Percentiles rank a stretch among this genome's conserved stretches.
These are phyloP conservation scores for Lobophora halterata DNA, from an alignment of 2,888 invertebrate species.

Conservation along the genomic window DNA sequence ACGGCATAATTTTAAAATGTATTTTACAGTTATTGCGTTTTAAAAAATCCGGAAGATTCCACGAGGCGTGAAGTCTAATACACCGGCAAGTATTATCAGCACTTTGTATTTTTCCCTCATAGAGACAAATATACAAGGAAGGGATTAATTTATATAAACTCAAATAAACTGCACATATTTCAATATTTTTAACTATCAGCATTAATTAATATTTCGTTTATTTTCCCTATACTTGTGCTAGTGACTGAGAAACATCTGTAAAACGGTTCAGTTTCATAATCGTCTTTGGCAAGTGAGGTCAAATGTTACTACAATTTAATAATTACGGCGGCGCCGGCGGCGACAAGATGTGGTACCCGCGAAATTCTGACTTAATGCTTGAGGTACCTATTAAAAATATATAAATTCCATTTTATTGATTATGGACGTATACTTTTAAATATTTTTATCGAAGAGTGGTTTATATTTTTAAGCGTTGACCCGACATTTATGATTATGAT, in stretches of 20 bases:
- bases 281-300: conserved; percentile 22
- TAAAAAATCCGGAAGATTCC: background rate
- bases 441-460: too few relatives aligned
- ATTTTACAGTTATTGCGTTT: background rate
- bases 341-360: conserved; percentile 46
- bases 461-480: too few relatives aligned
- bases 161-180: conserved; percentile 33
- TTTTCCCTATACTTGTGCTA: conserved; percentile 45
- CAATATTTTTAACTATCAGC: conserved; percentile 33
- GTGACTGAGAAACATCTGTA: conserved; percentile 27
- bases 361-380: conserved; percentile 39
- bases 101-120: conserved; percentile 42
- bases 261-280: conserved; percentile 21
- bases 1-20: background rate
- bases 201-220: conserved; percentile 37
- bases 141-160: conserved; percentile 29
- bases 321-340: conserved; percentile 8
- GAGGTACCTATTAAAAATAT: too few relatives aligned
- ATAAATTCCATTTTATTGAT: too few relatives aligned
- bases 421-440: too few relatives aligned
- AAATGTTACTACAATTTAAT: conserved; percentile 15
- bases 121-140: conserved; percentile 44
- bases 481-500: too few relatives aligned
- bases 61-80: conserved; percentile 2
- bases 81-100: too few relatives aligned